Evolutionary conservation across 2,888 invertebrate genomes (phyloP), one percentile per base, ranked within the genome.

Genomic region (Entomobrya proxima): DNA sequence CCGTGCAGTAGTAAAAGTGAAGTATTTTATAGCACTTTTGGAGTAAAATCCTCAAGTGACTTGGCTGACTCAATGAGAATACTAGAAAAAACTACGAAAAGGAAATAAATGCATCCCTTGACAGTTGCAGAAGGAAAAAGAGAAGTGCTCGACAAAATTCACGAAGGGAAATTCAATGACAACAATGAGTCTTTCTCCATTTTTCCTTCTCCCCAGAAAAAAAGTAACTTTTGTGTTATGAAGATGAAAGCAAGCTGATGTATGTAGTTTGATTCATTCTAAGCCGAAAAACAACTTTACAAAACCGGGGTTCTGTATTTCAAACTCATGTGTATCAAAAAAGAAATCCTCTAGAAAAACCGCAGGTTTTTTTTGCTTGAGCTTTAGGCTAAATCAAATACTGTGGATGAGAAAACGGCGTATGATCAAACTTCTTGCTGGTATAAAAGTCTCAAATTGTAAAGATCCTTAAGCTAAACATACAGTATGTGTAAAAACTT

Each of bases 31-130:
- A 40, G 69, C 44, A 24, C 69, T 69, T 64, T 69, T 69, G 69
- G 69, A 69, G 27, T 47, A 58, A 76, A 55, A 76, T 76, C 32
- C 76, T 76, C 76, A 55, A 76, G 76, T 76, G 76, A 58, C 58
- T 55, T 76, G 24, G 24, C 32, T 30, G 18, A 50, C 50, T 74
- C 69, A 40, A 69, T 74, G 74, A 74, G 52, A 50, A 74, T 47
- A 9, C 37, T 67, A 27, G 64, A 64, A 32, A 32, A 64, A 32
- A 37, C 27, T 21, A 27, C 35, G 24, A 64, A 35, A 44, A 61
- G 24, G 47, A 78, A 47, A 79, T 79, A 61, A 79, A 79, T 79
- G 78, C 50, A 58, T 79, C 78, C 78, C 78, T 79, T 67, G 78
- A 79, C 78, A 79, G 18, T 79, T 79, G 24, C 44, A 44, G 47